Base-by-base conservation (phyloP, 2,888 invertebrate species). In the Chaetoderma sp. region DNA sequence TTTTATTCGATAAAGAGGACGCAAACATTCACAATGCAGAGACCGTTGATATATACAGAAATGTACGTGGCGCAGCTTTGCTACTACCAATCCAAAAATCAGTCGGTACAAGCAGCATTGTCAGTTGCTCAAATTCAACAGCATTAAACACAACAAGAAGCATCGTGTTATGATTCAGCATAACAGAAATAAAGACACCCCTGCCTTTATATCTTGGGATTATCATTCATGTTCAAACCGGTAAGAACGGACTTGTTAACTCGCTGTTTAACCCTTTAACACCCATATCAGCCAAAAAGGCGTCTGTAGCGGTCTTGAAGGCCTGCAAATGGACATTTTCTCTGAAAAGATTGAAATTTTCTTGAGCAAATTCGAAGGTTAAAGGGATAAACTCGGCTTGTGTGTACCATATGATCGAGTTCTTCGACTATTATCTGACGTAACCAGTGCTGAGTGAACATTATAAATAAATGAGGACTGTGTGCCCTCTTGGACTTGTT, bases 401-500 rank as follows among this genome's bases (percentile, higher is more conserved):
- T 36, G 10, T 13, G 39, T 36, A 13, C n/a, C 39, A n/a, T 36
- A 36, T n/a, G 39, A 36, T 36, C 39, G 39, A 13, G 39, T 36
- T n/a, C n/a, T 36, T 10, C 39, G 39, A 36, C 10, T 36, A 13
- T 36, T n/a, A 36, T 10, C 39, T 10, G 39, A n/a, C n/a, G n/a
- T 36, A 13, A n/a, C 39, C 10, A 36, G n/a, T n/a, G 39, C 39
- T 13, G 39, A 13, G 39, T 36, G 39, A 36, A n/a, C 39, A n/a
- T n/a, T 36, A 13, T 36, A 36, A 10, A 10, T 10, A 10, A 6
- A 42, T 44, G 21, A 4, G 28, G 18, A 63, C 65, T 13, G 63
- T 62, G 4, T 62, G 18, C 30, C 63, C 63, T 6, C 18, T 63
- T 23, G 6, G 5, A 5, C 23, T 62, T 4, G 23, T 8, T 21